Percentiles rank a stretch among this genome's conserved stretches.
phyloP scores from a whole-genome alignment of 2,888 invertebrate species.

The Gortyna flavago region DNA sequence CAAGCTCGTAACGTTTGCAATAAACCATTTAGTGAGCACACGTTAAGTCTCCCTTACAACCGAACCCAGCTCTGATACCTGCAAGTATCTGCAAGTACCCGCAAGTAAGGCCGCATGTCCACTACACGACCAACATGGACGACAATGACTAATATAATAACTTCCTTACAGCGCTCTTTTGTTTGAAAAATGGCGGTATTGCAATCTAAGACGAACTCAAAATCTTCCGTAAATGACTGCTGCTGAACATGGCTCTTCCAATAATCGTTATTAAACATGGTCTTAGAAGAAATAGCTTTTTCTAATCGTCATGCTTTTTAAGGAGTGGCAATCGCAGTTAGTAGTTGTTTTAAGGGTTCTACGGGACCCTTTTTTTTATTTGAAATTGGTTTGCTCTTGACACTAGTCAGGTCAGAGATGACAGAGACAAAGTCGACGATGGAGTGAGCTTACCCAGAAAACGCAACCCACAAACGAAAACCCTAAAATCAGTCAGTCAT shows the following conservation, averaged over 20 bases:
- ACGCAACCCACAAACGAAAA: too few relatives aligned
- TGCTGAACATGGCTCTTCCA: background rate
- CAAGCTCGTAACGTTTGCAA: slow-evolving; percentile 57
- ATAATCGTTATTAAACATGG: background rate
- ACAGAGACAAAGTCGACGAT: too few relatives aligned
- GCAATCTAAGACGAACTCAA: slow-evolving; percentile 4
- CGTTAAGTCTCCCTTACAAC: slow-evolving; percentile 59
- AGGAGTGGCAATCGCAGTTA: background rate
- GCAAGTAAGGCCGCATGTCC: slow-evolving; percentile 9
- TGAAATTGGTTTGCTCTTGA: too few relatives aligned
- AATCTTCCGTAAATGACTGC: background rate
- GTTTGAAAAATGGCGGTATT: slow-evolving; percentile 28
- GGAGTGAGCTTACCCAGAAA: too few relatives aligned
- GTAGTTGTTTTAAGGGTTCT: too few relatives aligned
- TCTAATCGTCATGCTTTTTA: background rate
- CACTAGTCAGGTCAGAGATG: too few relatives aligned
- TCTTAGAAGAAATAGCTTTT: slow-evolving; percentile 2
- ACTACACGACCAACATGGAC: slow-evolving; percentile 35
- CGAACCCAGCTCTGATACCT: slow-evolving; percentile 34
- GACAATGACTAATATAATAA: slow-evolving; percentile 28
- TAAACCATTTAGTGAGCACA: slow-evolving; percentile 61
- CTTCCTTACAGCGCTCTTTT: slow-evolving; percentile 28
- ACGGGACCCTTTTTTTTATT: too few relatives aligned
- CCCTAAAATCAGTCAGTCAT: too few relatives aligned
- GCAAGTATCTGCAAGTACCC: slow-evolving; percentile 11